Evolutionary conservation across 1,140 invertebrate species (phyloP).

Genomic region (Leptinotarsa undecemlineata): DNA sequence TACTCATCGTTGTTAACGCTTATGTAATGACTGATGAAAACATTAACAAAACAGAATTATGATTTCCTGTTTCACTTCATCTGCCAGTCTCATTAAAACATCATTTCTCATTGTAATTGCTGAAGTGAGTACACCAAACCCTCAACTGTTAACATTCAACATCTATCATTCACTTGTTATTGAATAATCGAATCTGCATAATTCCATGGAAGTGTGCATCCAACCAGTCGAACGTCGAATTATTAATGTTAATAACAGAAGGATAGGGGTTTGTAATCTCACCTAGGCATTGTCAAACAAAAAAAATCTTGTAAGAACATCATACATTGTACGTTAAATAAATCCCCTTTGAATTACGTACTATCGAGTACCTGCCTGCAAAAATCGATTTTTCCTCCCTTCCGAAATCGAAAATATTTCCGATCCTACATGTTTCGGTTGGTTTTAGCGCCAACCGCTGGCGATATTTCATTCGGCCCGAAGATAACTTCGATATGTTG

Average conservation of each 20-base stretch:
- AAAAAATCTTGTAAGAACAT: background rate
- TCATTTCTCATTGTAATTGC: too few relatives aligned
- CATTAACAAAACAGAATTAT: too few relatives aligned
- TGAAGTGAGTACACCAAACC: background rate
- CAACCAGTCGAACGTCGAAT: background rate
- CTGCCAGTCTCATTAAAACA: too few relatives aligned
- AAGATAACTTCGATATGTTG: slow-evolving; percentile 13
- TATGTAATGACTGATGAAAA: too few relatives aligned
- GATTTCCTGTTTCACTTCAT: too few relatives aligned
- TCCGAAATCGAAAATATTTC: slow-evolving; percentile 3
- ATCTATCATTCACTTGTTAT: background rate
- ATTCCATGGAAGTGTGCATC: background rate
- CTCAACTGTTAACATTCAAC: background rate
- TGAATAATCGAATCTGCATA: background rate
- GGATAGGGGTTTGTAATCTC: slow-evolving; percentile 2
- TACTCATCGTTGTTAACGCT: too few relatives aligned
- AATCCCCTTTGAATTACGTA: background rate
- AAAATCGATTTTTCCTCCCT: background rate
- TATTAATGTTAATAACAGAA: background rate
- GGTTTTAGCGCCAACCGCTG: slow-evolving; percentile 8
- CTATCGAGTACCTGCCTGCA: background rate
- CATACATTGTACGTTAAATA: background rate
- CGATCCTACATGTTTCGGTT: slow-evolving; percentile 1
- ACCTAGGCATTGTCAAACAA: too few relatives aligned
- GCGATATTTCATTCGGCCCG: slow-evolving; percentile 4